phyloP scores from a whole-genome alignment of 2,888 invertebrate species.

The Thysanoteuthis rhombus region DNA sequence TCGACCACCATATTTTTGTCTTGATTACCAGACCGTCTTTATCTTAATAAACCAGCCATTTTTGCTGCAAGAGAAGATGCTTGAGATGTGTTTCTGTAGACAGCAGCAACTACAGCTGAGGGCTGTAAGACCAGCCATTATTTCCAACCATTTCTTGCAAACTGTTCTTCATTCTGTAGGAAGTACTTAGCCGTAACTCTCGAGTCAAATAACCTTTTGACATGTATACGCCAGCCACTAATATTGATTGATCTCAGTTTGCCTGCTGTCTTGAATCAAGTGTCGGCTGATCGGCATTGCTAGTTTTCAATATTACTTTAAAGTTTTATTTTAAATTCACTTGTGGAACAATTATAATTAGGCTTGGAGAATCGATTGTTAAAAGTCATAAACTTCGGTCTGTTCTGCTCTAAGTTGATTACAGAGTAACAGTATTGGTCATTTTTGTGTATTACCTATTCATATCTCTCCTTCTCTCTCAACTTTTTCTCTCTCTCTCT shows the following conservation, averaged over 20 bases:
- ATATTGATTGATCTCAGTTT: not conserved
- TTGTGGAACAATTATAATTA: not conserved
- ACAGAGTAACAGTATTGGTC: not conserved
- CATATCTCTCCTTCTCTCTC: not conserved
- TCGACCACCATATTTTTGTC: not conserved
- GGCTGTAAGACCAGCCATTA: not conserved
- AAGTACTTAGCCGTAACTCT: not conserved
- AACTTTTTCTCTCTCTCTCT: no score
- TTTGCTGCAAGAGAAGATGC: not conserved
- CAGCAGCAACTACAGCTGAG: not conserved
- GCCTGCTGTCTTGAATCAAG: not conserved
- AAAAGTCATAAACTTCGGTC: not conserved
- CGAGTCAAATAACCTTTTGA: not conserved
- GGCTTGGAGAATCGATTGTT: not conserved
- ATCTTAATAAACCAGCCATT: not conserved
- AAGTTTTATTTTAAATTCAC: conserved; percentile 12
- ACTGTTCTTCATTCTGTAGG: not conserved
- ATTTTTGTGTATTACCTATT: not conserved
- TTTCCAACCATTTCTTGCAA: not conserved
- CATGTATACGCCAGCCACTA: not conserved
- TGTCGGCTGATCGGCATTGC: not conserved
- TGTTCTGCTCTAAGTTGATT: not conserved
- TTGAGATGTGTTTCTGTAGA: not conserved
- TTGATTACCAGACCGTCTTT: not conserved
- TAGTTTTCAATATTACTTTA: not conserved